A percentile compares a stretch with the other conserved stretches of the same genome.
These are phyloP conservation scores for Salvelinus namaycush DNA, from an alignment of 2,113 vertebrate genomes.

Conservation along the genomic window DNA sequence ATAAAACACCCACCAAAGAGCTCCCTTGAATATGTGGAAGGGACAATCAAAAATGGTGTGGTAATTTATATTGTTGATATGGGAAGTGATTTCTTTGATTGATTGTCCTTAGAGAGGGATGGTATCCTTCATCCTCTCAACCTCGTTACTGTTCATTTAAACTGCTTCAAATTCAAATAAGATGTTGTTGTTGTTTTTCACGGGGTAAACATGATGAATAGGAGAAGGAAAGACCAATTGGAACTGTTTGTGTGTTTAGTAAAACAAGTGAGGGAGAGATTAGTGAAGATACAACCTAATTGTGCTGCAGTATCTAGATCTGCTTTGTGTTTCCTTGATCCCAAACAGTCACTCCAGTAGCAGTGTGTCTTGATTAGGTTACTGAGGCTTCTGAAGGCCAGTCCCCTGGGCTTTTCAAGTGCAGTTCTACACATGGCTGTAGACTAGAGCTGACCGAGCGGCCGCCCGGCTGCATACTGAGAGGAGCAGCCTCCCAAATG, in stretches of 20 bases:
- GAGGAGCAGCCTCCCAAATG: no score
- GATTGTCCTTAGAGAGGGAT: slow-evolving; percentile 69
- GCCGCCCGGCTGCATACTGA: no score
- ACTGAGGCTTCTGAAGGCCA: slow-evolving; percentile 23
- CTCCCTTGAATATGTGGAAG: slow-evolving; percentile 71
- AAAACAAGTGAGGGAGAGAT: slow-evolving; percentile 66
- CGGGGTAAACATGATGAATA: slow-evolving; percentile 59
- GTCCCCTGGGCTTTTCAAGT: slow-evolving; percentile 48
- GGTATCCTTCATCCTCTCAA: slow-evolving; percentile 67
- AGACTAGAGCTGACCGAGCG: slow-evolving; percentile 3
- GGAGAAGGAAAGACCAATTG: slow-evolving; percentile 42
- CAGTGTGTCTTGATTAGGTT: slow-evolving; percentile 46
- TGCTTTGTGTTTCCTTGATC: slow-evolving; percentile 48
- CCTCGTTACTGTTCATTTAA: slow-evolving; percentile 53
- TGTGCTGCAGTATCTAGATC: slow-evolving; percentile 59
- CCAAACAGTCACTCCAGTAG: neutral
- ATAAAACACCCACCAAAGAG: slow-evolving; percentile 65
- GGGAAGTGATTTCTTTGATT: slow-evolving; percentile 75
- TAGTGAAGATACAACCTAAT: slow-evolving; percentile 52
- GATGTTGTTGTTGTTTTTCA: slow-evolving; percentile 34
- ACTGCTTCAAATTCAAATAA: slow-evolving; percentile 73
- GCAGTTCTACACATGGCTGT: slow-evolving; percentile 60
- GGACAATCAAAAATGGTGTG: slow-evolving; percentile 74
- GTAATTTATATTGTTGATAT: slow-evolving; percentile 79
- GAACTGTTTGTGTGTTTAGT: slow-evolving; percentile 61